Base-by-base conservation (phyloP, 2,797 vertebrate species). In the Sparus aurata region DNA sequence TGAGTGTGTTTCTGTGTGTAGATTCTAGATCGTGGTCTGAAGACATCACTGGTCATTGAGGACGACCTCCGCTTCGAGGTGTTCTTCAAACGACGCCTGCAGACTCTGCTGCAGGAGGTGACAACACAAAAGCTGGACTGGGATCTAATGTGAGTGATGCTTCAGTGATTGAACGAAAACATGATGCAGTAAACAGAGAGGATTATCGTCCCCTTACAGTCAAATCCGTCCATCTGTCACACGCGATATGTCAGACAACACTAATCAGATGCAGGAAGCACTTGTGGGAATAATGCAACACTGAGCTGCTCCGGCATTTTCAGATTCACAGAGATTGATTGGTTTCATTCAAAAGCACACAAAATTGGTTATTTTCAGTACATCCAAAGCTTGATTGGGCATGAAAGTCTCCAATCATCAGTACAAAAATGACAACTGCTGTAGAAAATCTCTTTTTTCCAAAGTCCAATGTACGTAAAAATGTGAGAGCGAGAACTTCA, bases 51-150 rank as follows among this genome's bases (percentile, higher is more conserved):
- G 27, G 96, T 98, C 73, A 96, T 98, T 0, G 97, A 98, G 90
- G 97, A 98, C 0, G 97, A 98, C 86, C 93, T 98, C 34, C 95
- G 97, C 23, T 98, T 98, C 4, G 97, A 98, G 93, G 96, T 97
- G 64, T 98, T 97, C 93, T 98, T 98, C 90, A 97, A 94, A 88
- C 95, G 96, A 0, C 96, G 97, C 12, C 90, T 98, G 34, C 94
- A 95, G 91, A 94, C 95, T 41, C 94, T 98, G 79, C 94, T 98
- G 95, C 85, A 69, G 53, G 97, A 98, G 73, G 91, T 97, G 81
- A 94, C 96, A 46, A 92, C 81, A 0, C 94, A 96, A 20, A 81
- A 88, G 23, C 91, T 98, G 82, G 94, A 97, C 88, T 98, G 97
- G 97, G 97, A 98, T 86, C 96, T 98, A 75, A 97, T 97, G 97